phyloP scores from a whole-genome alignment of 30 jellyfish, hydroid and myxozoan genomes.

The Aurelia sp. region DNA sequence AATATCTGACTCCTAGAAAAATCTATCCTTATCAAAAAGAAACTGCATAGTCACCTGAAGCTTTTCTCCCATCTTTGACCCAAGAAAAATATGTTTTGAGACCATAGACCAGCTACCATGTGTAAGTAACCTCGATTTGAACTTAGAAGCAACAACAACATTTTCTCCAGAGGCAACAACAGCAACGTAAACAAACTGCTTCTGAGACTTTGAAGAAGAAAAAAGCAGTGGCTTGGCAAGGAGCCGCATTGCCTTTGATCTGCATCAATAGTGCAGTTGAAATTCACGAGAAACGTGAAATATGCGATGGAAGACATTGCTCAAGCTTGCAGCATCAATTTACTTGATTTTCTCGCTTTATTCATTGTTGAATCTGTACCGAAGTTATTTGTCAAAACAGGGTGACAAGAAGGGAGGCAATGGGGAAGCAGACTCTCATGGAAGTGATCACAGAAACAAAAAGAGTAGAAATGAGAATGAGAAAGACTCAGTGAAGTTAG shows the following conservation, averaged over 20 bases:
- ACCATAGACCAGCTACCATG: neutral
- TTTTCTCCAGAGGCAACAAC: too few relatives aligned
- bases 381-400: neutral
- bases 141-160: too few relatives aligned
- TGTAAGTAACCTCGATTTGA: neutral
- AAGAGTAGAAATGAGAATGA: too few relatives aligned
- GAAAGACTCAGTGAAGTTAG: neutral
- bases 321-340: neutral
- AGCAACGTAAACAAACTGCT: neutral
- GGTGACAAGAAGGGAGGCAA: neutral
- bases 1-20: too few relatives aligned
- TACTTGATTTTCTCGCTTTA: constrained; percentile 23
- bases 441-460: too few relatives aligned
- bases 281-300: neutral
- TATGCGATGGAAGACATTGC: constrained; percentile 35
- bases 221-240: neutral
- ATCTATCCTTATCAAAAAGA: too few relatives aligned
- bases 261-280: too few relatives aligned
- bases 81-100: too few relatives aligned
- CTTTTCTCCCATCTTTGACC: constrained; percentile 15
- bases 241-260: too few relatives aligned
- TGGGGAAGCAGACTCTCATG: too few relatives aligned
- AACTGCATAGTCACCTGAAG: neutral
- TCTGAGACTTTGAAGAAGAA: neutral
- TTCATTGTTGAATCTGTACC: neutral